These are phyloP conservation scores for Ptychoptera contaminata DNA, from an alignment of 2,888 invertebrate genomes.

Conservation along the genomic window DNA sequence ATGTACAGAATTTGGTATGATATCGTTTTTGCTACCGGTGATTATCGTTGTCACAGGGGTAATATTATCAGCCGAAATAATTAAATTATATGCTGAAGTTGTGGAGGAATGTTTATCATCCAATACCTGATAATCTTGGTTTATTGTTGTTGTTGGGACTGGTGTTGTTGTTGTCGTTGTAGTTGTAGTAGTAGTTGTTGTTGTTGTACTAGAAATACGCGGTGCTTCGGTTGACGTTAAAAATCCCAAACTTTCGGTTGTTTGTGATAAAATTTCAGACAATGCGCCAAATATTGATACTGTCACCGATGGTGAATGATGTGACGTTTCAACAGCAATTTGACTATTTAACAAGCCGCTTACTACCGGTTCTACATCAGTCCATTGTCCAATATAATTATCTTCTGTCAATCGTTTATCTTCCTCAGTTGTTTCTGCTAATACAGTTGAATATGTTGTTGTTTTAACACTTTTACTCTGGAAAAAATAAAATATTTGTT, in stretches of 20 bases:
- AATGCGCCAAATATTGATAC: constrained; percentile 42
- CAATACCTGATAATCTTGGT: not conserved
- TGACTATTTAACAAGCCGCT: constrained; percentile 15
- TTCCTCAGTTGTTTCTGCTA: no score
- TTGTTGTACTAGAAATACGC: constrained; percentile 13
- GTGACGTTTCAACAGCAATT: constrained; percentile 39
- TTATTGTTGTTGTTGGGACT: constrained; percentile 13
- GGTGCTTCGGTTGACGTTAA: constrained; percentile 13
- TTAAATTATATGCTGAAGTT: not conserved
- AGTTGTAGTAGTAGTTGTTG: constrained; percentile 10
- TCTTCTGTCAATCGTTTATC: no score
- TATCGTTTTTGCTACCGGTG: no score
- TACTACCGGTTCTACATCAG: constrained; percentile 15
- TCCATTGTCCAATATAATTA: constrained; percentile 2
- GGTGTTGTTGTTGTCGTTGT: constrained; percentile 6
- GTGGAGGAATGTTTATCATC: not conserved
- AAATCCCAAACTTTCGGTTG: constrained; percentile 15
- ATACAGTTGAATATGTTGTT: not conserved
- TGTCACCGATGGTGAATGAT: constrained; percentile 40
- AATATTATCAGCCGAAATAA: not conserved
- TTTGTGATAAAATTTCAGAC: constrained; percentile 35
- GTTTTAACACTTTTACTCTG: not conserved
- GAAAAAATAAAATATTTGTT: constrained; percentile 1
- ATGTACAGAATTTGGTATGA: no score
- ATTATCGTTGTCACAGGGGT: not conserved